Evolutionary conservation across 1,140 invertebrate genomes (phyloP).

Genomic region (Drosophila tristis): DNA sequence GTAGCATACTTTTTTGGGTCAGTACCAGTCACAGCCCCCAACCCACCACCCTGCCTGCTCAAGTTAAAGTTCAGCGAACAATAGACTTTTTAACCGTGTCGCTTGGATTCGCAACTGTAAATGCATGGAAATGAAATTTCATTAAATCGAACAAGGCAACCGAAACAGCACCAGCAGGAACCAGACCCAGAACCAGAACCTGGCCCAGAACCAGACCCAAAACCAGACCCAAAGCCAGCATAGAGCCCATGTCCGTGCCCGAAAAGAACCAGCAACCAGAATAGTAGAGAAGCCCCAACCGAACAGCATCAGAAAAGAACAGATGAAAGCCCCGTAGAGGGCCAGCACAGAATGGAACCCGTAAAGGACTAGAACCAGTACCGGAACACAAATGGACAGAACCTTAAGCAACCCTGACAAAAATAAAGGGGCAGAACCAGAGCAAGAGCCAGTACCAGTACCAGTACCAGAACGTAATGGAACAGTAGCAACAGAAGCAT

Average conservation of each 20-base stretch:
- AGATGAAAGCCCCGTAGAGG: neutral
- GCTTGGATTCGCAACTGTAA: constrained; percentile 43
- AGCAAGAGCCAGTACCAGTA: constrained; percentile 39
- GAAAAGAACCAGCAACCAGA: neutral
- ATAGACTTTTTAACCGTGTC: constrained; percentile 54
- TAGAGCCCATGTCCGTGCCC: no score
- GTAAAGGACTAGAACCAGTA: no score
- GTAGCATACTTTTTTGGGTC: constrained; percentile 53
- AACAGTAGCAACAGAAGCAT: constrained; percentile 31
- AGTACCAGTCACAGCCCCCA: neutral
- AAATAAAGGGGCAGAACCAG: constrained; percentile 14
- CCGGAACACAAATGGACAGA: no score
- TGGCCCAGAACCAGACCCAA: constrained; percentile 1
- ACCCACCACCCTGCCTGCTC: neutral
- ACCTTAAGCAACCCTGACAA: neutral
- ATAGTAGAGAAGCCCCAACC: no score
- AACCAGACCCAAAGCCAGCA: constrained; percentile 1
- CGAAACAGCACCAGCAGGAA: constrained; percentile 26
- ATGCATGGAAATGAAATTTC: constrained; percentile 64
- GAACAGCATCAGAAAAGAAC: no score
- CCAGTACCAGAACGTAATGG: constrained; percentile 49
- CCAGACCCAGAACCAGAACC: neutral
- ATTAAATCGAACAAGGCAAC: constrained; percentile 69
- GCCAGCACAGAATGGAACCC: no score
- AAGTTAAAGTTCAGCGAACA: constrained; percentile 47